Evolutionary conservation across 64 coral and sea anemone species (phyloP), one percentile per base, ranked within the genome.

Genomic region (Trachythela sp.): DNA sequence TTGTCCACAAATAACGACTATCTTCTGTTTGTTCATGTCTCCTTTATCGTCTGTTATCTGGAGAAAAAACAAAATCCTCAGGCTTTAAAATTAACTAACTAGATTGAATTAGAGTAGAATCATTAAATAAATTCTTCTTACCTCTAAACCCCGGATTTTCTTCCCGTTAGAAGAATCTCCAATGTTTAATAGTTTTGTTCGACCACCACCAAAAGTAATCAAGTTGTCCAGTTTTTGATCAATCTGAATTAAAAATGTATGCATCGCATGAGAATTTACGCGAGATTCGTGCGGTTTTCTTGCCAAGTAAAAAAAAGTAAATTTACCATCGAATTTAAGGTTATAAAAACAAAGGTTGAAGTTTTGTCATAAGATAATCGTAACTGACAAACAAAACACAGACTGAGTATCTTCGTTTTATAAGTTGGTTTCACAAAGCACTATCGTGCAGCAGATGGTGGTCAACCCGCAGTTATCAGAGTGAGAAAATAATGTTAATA

Each of bases 1-100:
- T 80, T 80, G 75, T 37, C 75, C 75, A 80, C 75, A 80, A 80
- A 80, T 80, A 15, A 80, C 37, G 30, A 80, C 31, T 9, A 80
- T 30, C 35, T 80, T 80, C 75, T 80, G 75, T 38, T 80, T 80
- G 2, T 80, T 80, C 15, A 30, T 20, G 1, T 34, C 8, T 80
- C 30, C 30, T 38, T 80, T 80, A 18, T 30, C 20, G 30, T 22
- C 31, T 39, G 75, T 34, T 37, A 37, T 18, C 37, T 80, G 26
- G 22, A 64, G 22, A 9, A 80, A 80, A 14, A 15, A 30, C 34
- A 80, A 9, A 30, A 36, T 4, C 13, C 31, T 15, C 35, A 14
- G 33, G 1, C 30, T 34, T 29, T 29, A 9, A 34, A 80, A 34
- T 20, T n/a, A n/a, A n/a, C n/a, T n/a, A n/a, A n/a, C n/a, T n/a